Percentiles rank a stretch among this genome's conserved stretches.
phyloP scores from a whole-genome alignment of 2,113 vertebrate genomes.

The Callospermophilus lateralis region DNA sequence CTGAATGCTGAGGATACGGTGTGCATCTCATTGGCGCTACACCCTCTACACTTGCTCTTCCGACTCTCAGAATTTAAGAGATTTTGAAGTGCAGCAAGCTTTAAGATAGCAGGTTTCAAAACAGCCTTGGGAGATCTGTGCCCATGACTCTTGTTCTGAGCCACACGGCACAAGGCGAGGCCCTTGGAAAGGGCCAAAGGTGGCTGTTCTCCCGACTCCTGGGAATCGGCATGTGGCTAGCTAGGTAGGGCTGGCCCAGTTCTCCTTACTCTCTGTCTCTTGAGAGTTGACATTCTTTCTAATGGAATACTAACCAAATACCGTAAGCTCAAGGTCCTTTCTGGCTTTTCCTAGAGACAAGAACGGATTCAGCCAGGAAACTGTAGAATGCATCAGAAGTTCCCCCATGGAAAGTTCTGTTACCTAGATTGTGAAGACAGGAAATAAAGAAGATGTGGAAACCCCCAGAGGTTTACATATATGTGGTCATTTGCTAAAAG shows the following conservation, averaged over 20 bases:
- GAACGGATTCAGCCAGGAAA: constrained; percentile 97
- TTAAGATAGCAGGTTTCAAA: constrained; percentile 29
- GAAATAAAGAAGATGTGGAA: background rate
- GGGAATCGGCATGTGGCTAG: background rate
- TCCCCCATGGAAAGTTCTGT: constrained; percentile 99
- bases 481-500: background rate
- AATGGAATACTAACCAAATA: constrained; percentile 92
- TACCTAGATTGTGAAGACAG: constrained; percentile 88
- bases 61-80: background rate
- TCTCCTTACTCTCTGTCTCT: background rate
- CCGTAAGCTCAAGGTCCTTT: constrained; percentile 96
- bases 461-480: background rate
- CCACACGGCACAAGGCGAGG: background rate
- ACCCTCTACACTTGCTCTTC: background rate
- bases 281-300: background rate
- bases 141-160: background rate
- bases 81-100: background rate
- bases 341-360: constrained; percentile 95
- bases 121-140: background rate
- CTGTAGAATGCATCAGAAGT: constrained; percentile 96
- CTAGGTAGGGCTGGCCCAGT: background rate
- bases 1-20: background rate
- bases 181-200: background rate
- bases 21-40: background rate
- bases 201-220: background rate